Base-by-base conservation (phyloP, 2,888 invertebrate genomes). In the Scaptomyza tumidula region DNA sequence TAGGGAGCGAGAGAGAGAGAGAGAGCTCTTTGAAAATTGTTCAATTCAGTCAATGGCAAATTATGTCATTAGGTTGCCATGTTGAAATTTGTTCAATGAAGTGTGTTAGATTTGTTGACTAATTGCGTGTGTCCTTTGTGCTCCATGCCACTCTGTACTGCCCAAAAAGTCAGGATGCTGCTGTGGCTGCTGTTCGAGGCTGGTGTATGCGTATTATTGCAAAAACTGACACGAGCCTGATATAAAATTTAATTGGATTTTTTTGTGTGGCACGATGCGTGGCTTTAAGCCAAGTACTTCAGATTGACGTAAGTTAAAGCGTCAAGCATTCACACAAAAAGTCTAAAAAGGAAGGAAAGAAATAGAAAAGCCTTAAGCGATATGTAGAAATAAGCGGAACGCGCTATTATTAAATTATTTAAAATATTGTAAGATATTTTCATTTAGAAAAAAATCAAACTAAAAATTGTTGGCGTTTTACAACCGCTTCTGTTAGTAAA, bases 231-330 rank as follows among this genome's bases (percentile, higher is more conserved):
- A 63, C 52, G 49, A 45, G 67, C 27, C 54, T 52, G 71, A 76
- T 80, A 76, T 65, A 87, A 75, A 87, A 83, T 77, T 86, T 82
- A 83, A 83, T 87, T 87, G 83, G 86, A 77, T 83, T 83, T 71
- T 68, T 66, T 61, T 74, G 66, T 55, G 62, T 48, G 49, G 43
- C 53, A 44, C 44, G 52, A 52, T 27, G 56, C 10, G 11, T 29
- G 16, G 27, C 64, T 58, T 49, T 44, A 63, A 54, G 56, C 7
- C 33, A 59, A 77, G 31, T 45, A 27, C 55, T n/a, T 13, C 16
- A 35, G 58, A 62, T 56, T 56, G 53, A 56, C 24, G 37, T 41
- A 52, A 56, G 53, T 72, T 52, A 55, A 72, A 67, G 41, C 54
- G 48, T 50, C 60, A 44, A 31, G 31, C 6, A 31, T 39, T 24